Base-by-base conservation (phyloP, 92 coral and sea anemone species). In the Palythoa heliodiscus region DNA sequence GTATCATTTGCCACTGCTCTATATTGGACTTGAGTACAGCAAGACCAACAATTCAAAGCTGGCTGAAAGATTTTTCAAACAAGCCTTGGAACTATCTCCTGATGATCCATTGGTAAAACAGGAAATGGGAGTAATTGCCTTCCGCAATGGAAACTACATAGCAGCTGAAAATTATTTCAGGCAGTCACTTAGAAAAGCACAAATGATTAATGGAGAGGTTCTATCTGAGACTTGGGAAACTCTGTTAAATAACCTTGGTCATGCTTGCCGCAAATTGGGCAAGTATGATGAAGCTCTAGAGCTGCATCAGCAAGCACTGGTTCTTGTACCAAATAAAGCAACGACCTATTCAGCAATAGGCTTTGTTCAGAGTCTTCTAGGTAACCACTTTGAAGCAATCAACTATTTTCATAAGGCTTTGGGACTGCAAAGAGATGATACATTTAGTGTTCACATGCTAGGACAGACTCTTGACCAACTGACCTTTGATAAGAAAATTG, bases 381-480 rank as follows among this genome's bases (percentile, higher is more conserved):
- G 99, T 73, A 94, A 97, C 71, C 93, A 89, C 73, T 92, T 89
- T 52, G 98, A 97, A 75, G 99, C 99, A 52, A 88, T 97, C 11
- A 93, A 89, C 90, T 94, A 90, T 74, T 97, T 97, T 82, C 98
- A 97, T 81, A 97, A 97, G 81, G 99, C 99, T n/a, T 82, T 97
- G 57, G 98, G 99, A 35, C 79, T 97, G 29, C 95, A 95, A 77
- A 90, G 98, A 47, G 99, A 97, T 70, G 99, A 97, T 78, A 97
- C 99, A 8, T 97, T 97, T 86, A 94, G 99, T 85, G 98, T 97
- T 63, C 99, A 97, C 83, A 97, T 97, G 99, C 92, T 97, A n/a
- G 97, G 98, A 52, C 93, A 94, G 83, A 93, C 98, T 61, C 90
- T 97, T 55, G 95, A 97, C 71, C 98, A 97, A 79, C 86, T 97